Base-by-base conservation (phyloP, 1,140 invertebrate species). In the Hyphantria cunea region DNA sequence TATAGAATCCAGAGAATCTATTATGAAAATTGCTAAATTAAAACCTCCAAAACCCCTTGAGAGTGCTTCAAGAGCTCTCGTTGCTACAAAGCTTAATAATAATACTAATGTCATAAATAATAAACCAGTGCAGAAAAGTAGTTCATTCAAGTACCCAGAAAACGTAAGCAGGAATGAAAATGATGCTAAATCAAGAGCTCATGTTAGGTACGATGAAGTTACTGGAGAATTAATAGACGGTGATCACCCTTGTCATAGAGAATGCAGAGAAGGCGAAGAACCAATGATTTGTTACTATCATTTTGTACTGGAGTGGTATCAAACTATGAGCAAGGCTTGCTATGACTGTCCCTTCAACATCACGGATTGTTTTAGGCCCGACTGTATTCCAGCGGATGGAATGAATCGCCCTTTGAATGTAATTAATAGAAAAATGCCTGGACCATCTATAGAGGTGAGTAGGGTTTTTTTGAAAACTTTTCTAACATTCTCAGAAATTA, bases 321-420 rank as follows among this genome's bases (percentile, higher is more conserved):
- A 95, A 51, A 95, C 96, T 0, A 93, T 97, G 93, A 96, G 95
- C 76, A 97, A 97, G 82, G 97, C 97, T 0, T 98, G 97, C 76
- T 96, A 93, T 73, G 90, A 95, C 70, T 98, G 97, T 80, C 96
- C 97, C 0, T 92, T 86, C 33, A 96, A 96, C 74, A 68, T 87
- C 0, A 93, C 93, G 0, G 96, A 98, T 78, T 98, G 97, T 77
- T 91, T 90, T 42, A 89, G 95, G 37, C 92, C 93, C 0, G 95
- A 98, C 72, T 98, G 97, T 77, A 93, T 98, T 52, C 91, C 95
- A 4, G 96, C 94, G 5, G 96, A 98, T 84, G 97, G 97, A 0
- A 89, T 95, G 6, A 92, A 92, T 17, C 92, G 96, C 66, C 90
- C 94, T 0, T 84, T 98, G 12, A 93, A 95, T 3, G 94, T 96